Evolutionary conservation across 2,888 invertebrate genomes (phyloP).

Genomic region (Nezara viridula): DNA sequence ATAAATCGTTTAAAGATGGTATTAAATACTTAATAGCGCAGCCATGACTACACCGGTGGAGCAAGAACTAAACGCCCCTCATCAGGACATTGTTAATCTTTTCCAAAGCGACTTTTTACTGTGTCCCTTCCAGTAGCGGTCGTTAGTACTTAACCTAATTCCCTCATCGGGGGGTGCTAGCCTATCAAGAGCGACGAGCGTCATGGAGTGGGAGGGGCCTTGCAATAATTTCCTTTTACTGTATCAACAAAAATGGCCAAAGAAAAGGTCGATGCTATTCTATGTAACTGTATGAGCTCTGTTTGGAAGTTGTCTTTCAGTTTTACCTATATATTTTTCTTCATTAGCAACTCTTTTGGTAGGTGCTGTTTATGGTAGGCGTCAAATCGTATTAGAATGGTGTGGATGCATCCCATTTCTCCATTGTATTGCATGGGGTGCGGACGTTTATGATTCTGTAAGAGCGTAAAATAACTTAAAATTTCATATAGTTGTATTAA

Average conservation of each 20-base stretch:
- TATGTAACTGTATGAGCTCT: neutral
- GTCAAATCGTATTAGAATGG: no score
- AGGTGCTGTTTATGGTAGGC: no score
- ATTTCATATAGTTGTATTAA: no score
- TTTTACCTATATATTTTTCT: neutral
- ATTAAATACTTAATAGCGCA: neutral
- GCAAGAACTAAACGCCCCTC: neutral
- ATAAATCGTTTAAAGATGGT: neutral
- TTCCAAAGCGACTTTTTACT: slow-evolving; percentile 2
- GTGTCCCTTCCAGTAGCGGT: neutral
- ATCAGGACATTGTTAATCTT: neutral
- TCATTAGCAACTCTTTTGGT: no score
- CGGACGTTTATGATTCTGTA: no score
- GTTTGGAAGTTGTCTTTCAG: neutral
- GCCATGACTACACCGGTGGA: neutral
- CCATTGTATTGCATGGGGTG: no score
- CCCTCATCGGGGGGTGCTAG: neutral
- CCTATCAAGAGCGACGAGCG: neutral
- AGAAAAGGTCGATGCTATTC: neutral
- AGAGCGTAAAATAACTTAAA: no score
- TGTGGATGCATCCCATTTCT: no score
- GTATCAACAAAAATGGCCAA: neutral
- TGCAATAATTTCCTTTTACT: neutral
- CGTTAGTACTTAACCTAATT: neutral
- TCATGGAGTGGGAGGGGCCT: neutral